Evolutionary conservation across 2,888 invertebrate genomes (phyloP).

Genomic region (Biston betularia): DNA sequence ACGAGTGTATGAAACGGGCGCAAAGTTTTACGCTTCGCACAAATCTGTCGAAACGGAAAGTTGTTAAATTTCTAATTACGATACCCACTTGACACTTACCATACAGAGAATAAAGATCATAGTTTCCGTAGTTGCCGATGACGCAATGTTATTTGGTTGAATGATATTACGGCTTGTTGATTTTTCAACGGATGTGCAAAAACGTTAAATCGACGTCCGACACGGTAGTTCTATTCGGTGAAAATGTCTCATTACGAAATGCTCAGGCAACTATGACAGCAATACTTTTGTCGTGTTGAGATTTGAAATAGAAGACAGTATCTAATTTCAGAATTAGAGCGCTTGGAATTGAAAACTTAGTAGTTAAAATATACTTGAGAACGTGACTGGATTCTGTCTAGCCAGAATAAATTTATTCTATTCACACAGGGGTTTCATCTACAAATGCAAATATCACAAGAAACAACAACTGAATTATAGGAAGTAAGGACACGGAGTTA

Average conservation of each 20-base stretch:
- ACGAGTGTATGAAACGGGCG: slow-evolving; percentile 70
- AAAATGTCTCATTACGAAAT: slow-evolving; percentile 42
- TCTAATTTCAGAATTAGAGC: slow-evolving; percentile 7
- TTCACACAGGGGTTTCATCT: slow-evolving; percentile 35
- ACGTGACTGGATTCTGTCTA: slow-evolving; percentile 34
- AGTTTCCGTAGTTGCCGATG: slow-evolving; percentile 50
- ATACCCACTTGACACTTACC: slow-evolving; percentile 52
- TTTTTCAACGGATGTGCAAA: slow-evolving; percentile 51
- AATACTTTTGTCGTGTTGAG: slow-evolving; percentile 16
- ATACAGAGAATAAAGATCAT: slow-evolving; percentile 53
- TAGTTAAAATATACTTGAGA: slow-evolving; percentile 22
- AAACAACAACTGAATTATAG: slow-evolving; percentile 21
- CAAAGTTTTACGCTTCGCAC: slow-evolving; percentile 69
- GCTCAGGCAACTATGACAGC: slow-evolving; percentile 32
- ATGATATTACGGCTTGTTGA: slow-evolving; percentile 51
- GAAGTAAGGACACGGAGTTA: slow-evolving; percentile 7
- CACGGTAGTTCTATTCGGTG: slow-evolving; percentile 40
- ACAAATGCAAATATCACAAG: slow-evolving; percentile 34
- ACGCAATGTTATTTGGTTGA: slow-evolving; percentile 55
- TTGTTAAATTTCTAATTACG: slow-evolving; percentile 60
- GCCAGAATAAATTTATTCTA: slow-evolving; percentile 34
- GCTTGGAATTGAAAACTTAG: slow-evolving; percentile 17
- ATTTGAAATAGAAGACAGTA: slow-evolving; percentile 19
- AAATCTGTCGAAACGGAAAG: slow-evolving; percentile 76
- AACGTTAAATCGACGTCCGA: slow-evolving; percentile 38